Base-by-base conservation (phyloP, 2,797 vertebrate genomes). In the Anabacerthia variegaticeps region DNA sequence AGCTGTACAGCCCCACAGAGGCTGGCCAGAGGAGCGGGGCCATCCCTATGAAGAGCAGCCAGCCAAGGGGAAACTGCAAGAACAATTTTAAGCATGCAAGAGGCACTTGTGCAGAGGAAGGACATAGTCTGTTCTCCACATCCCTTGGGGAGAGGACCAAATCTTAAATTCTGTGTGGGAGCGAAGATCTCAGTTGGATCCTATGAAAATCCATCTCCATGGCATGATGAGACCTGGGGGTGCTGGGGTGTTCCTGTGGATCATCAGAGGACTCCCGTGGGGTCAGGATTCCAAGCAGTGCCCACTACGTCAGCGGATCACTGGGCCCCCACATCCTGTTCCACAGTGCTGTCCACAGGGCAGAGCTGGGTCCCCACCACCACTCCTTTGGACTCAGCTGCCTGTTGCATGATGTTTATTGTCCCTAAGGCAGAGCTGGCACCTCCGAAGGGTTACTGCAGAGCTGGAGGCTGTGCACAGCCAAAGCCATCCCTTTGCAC, bases 331-430 rank as follows among this genome's bases (percentile, higher is more conserved):
- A 3, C 14, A 32, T 68, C 7, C 48, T 74, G 43, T 65, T 74
- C 32, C 41, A n/a, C 10, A 7, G 16, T 46, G 76, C 58, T 17
- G 4, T 43, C 26, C 43, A 22, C 0, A 1, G 23, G 21, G n/a
- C 56, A 49, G 68, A 85, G 20, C 19, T 44, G 39, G 15, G 22
- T 59, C 44, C 23, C 17, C 41, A 54, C 9, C 46, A 73, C 21
- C 51, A 54, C 9, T 74, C 30, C 34, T 43, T 49, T 27, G 24
- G 75, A 85, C 28, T 10, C 0, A 0, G 13, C 14, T 73, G n/a
- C 36, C 52, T 52, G 11, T 78, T 87, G 77, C 34, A 37, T 20
- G 74, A 28, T 1, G 2, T 92, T 97, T 96, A 95, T 92, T 95
- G 86, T 85, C 84, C 4, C 0, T 79, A 74, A 89, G 73, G 88